These are phyloP conservation scores for Anhinga anhinga DNA, from an alignment of 2,113 vertebrate genomes.

Conservation along the genomic window DNA sequence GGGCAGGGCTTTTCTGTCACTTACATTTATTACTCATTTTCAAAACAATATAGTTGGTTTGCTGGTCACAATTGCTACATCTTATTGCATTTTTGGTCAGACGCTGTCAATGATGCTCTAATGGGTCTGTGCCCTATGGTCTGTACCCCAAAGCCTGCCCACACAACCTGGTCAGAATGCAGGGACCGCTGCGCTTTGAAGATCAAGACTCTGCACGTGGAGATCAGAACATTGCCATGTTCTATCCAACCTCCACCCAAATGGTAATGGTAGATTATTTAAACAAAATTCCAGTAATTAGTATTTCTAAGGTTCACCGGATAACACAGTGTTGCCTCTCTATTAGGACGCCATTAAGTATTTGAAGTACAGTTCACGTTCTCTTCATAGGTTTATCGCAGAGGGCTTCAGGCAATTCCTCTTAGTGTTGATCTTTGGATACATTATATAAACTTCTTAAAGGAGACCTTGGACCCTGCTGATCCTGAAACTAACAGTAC, in stretches of 20 bases:
- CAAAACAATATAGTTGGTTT: slow-evolving; percentile 82
- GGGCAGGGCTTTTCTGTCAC: slow-evolving; percentile 85
- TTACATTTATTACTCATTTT: slow-evolving; percentile 81
- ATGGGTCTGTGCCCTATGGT: slow-evolving; percentile 90
- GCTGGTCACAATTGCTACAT: slow-evolving; percentile 85
- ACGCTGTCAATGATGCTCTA: slow-evolving; percentile 88
- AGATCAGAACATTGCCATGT: slow-evolving; percentile 91
- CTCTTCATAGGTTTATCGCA: slow-evolving; percentile 90
- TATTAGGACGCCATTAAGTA: slow-evolving; percentile 67
- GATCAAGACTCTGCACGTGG: slow-evolving; percentile 89
- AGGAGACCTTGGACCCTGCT: slow-evolving; percentile 88
- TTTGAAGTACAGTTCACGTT: slow-evolving; percentile 75
- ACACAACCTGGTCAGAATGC: slow-evolving; percentile 88
- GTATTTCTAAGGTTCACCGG: slow-evolving; percentile 85
- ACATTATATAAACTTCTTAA: slow-evolving; percentile 95
- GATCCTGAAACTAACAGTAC: slow-evolving; percentile 87
- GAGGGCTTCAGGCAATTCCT: slow-evolving; percentile 95
- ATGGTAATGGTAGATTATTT: slow-evolving; percentile 92
- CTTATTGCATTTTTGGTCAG: slow-evolving; percentile 90
- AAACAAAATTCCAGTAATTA: slow-evolving; percentile 86
- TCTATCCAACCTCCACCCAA: slow-evolving; percentile 89
- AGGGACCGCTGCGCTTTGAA: slow-evolving; percentile 87
- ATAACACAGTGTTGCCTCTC: slow-evolving; percentile 84
- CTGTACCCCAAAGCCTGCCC: slow-evolving; percentile 89
- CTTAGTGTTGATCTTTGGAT: slow-evolving; percentile 99